Evolutionary conservation across 2,797 vertebrate genomes (phyloP).

Genomic region (Anniella stebbinsi): DNA sequence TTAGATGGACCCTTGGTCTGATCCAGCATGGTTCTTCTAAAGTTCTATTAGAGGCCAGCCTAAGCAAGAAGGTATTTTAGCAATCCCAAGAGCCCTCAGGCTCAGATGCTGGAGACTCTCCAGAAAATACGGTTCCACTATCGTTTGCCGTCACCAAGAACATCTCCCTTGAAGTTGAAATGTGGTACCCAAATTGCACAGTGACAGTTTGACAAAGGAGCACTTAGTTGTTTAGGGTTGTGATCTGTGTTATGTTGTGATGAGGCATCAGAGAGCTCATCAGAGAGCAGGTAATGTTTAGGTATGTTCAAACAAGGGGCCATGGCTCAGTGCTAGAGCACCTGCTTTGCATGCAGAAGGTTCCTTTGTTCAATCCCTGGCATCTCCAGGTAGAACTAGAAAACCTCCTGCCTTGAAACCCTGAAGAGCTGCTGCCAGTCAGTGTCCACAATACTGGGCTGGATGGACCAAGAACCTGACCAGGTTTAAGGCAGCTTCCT

Average conservation of each 20-base stretch:
- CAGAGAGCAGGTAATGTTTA: background rate
- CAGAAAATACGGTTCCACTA: background rate
- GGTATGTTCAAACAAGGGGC: background rate
- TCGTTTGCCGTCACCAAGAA: background rate
- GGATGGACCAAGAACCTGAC: too few species aligned
- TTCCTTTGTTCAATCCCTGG: too few species aligned
- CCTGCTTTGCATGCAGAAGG: background rate
- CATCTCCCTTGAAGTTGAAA: background rate
- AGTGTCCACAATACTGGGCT: too few species aligned
- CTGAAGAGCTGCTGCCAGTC: background rate
- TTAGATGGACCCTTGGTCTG: too few species aligned
- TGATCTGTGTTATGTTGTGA: background rate
- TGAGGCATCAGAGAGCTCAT: background rate
- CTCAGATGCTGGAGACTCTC: background rate
- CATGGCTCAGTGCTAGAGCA: background rate
- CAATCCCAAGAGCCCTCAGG: background rate
- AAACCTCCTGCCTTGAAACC: background rate
- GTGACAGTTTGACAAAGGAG: too few species aligned
- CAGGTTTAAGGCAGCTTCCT: background rate
- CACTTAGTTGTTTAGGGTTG: background rate
- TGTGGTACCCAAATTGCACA: background rate
- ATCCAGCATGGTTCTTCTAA: too few species aligned
- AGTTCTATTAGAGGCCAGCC: background rate
- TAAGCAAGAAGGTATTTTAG: background rate
- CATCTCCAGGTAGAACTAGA: background rate